A percentile compares a stretch with the other conserved stretches of the same genome.
phyloP scores from a whole-genome alignment of 2,113 vertebrate genomes.

The Bambusicola thoracicus region DNA sequence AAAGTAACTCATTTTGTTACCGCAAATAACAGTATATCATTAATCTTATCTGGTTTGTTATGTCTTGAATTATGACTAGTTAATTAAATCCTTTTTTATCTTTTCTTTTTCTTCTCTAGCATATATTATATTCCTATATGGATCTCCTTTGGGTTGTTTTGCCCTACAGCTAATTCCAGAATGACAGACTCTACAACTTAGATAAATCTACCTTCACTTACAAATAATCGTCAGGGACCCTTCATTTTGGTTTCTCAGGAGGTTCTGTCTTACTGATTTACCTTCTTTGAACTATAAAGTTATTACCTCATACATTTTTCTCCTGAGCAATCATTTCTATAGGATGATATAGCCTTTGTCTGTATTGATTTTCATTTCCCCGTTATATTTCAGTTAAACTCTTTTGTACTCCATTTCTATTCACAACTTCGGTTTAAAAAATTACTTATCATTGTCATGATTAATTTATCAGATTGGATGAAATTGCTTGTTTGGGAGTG shows the following conservation, averaged over 20 bases:
- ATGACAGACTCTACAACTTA: not conserved
- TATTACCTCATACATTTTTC: not conserved
- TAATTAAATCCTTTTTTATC: not conserved
- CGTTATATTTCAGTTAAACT: conserved; percentile 1
- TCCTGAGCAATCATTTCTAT: not conserved
- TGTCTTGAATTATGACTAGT: not conserved
- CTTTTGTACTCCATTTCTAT: not conserved
- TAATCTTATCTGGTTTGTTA: not conserved
- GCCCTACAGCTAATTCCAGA: not conserved
- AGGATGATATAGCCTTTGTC: not conserved
- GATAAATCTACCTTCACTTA: not conserved
- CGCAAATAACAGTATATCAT: not conserved
- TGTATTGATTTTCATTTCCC: conserved; percentile 13
- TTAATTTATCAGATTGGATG: not conserved
- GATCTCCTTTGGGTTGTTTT: not conserved
- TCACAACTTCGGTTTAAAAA: not conserved
- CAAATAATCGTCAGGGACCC: not conserved
- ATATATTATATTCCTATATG: not conserved
- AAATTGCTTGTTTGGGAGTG: not conserved
- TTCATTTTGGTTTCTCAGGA: not conserved
- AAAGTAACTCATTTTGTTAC: not conserved
- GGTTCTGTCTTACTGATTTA: not conserved
- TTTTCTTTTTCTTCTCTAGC: not conserved
- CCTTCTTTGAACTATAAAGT: not conserved
- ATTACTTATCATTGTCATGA: not conserved